Conservation (phyloP, 2,797 vertebrate genomes). For the Acridotheres tristis region DNA sequence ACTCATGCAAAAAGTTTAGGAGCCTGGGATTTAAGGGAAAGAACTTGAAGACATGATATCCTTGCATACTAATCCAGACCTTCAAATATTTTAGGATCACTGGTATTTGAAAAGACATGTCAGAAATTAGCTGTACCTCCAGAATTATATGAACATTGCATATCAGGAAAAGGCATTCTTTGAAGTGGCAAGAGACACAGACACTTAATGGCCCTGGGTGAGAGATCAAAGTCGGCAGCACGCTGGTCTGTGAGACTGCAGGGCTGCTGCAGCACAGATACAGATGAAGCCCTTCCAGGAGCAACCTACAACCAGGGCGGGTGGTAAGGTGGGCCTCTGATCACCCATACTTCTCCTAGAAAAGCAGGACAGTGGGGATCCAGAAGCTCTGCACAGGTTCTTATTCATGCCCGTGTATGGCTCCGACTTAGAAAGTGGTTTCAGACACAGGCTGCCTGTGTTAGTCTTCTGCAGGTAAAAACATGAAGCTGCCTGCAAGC, state of each 20-base stretch:
- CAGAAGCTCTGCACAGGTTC: accelerated
- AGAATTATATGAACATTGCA: accelerated
- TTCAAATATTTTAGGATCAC: not conserved
- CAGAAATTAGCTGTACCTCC: not conserved
- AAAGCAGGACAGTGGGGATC: not conserved
- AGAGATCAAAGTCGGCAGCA: not conserved
- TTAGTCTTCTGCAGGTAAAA: not conserved
- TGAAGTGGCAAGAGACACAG: not conserved
- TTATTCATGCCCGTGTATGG: accelerated
- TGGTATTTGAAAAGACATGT: not conserved
- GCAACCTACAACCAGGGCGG: not conserved
- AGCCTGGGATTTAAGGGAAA: not conserved
- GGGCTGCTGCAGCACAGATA: not conserved
- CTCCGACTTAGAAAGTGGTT: not conserved
- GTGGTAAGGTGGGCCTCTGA: not conserved
- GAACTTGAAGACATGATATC: not conserved
- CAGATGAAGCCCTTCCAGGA: not conserved
- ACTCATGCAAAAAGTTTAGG: not conserved
- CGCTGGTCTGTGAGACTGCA: accelerated
- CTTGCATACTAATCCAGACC: not conserved
- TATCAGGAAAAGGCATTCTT: not conserved
- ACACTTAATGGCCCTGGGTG: not conserved
- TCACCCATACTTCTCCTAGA: not conserved
- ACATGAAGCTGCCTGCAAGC: not conserved
- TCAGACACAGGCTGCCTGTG: not conserved